Evolutionary conservation across 2,113 vertebrate genomes (phyloP).

Genomic region (Hyaena hyaena): DNA sequence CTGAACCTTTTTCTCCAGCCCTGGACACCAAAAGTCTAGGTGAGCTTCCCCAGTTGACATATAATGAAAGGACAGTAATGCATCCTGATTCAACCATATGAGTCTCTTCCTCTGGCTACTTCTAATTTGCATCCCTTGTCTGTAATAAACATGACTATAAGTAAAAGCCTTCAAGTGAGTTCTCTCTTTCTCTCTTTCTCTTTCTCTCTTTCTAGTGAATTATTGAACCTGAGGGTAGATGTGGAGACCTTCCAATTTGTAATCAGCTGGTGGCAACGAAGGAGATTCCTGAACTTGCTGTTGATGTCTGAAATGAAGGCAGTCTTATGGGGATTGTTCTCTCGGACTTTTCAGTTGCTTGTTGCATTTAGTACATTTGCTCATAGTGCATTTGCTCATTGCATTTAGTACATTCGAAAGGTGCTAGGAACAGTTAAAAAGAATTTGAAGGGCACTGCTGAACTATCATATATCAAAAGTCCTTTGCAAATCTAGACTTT

Average conservation of each 20-base stretch:
- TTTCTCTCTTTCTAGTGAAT: not conserved
- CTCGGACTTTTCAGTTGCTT: not conserved
- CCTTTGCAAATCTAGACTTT: not conserved
- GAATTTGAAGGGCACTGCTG: too few relatives aligned
- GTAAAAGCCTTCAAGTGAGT: not conserved
- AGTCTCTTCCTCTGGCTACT: not conserved
- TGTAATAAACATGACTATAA: not conserved
- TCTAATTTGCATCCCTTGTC: not conserved
- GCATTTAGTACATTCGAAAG: not conserved
- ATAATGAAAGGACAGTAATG: not conserved
- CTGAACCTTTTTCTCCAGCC: too few relatives aligned
- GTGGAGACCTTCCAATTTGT: not conserved
- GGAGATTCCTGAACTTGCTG: not conserved
- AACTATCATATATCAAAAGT: not conserved
- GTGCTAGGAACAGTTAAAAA: not conserved
- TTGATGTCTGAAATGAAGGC: not conserved
- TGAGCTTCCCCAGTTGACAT: not conserved
- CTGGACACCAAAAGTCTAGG: not conserved
- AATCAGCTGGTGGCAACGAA: not conserved
- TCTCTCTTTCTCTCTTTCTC: not conserved
- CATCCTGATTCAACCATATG: not conserved
- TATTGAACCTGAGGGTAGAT: too few relatives aligned
- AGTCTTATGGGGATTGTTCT: rapidly evolving
- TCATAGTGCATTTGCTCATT: too few relatives aligned
- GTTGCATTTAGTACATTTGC: not conserved